A percentile compares a stretch with the other conserved stretches of the same genome.
Conservation (phyloP, 2,888 invertebrate genomes). For the Nudaria mundana region DNA sequence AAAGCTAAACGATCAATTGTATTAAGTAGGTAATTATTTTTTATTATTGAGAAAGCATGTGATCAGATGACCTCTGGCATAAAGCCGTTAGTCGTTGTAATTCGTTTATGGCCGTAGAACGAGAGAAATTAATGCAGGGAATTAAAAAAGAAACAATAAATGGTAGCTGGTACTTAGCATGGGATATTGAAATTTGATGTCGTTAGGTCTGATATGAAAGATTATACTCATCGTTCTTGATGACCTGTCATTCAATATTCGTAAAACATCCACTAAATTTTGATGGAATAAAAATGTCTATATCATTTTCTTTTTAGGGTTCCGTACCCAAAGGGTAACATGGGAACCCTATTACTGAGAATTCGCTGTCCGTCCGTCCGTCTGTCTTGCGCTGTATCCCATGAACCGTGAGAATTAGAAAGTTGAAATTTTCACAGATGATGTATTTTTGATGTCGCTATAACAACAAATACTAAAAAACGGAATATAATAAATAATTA, state of each 20-base stretch:
- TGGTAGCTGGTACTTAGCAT: constrained; percentile 8
- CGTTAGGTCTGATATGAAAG: constrained; percentile 9
- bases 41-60: constrained; percentile 19
- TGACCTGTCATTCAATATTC: constrained; percentile 16
- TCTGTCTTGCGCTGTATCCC: no score
- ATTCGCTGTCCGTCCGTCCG: no score
- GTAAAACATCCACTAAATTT: constrained; percentile 21
- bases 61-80: constrained; percentile 20
- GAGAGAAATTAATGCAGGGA: constrained; percentile 15
- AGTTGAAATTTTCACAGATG: no score
- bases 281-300: constrained; percentile 14
- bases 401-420: no score
- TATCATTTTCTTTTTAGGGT: not conserved
- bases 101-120: constrained; percentile 17
- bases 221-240: constrained; percentile 20
- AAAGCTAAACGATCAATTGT: constrained; percentile 8
- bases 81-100: constrained; percentile 24
- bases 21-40: constrained; percentile 29
- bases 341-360: no score
- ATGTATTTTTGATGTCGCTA: no score
- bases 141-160: constrained; percentile 13
- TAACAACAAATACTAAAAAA: no score
- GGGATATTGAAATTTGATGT: constrained; percentile 13
- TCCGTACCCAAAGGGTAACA: no score
- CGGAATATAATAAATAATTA: no score